Evolutionary conservation across 2,113 vertebrate species (phyloP).

Genomic region (Paracanthobrama guichenoti): DNA sequence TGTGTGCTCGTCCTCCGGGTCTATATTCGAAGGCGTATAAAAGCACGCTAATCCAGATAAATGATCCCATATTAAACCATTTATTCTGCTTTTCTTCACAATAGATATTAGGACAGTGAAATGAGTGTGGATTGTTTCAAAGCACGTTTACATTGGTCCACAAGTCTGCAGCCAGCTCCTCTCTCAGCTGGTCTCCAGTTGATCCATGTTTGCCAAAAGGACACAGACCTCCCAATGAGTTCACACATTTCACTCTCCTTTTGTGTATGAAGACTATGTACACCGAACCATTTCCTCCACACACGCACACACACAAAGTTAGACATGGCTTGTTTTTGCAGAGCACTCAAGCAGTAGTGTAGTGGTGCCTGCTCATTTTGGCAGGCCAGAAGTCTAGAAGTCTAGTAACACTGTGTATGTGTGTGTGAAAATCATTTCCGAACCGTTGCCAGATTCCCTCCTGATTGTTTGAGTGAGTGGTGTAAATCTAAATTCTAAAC

Average conservation of each 20-base stretch:
- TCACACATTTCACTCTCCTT: slow-evolving; percentile 12
- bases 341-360: slow-evolving; percentile 11
- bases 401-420: neutral
- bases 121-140: slow-evolving; percentile 17
- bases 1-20: neutral
- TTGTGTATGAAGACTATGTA: neutral
- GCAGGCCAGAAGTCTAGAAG: slow-evolving; percentile 18
- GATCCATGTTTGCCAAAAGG: slow-evolving; percentile 35
- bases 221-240: slow-evolving; percentile 34
- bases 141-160: neutral
- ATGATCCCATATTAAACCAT: neutral
- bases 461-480: slow-evolving; percentile 4
- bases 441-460: neutral
- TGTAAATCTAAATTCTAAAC: neutral
- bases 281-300: neutral
- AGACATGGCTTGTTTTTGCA: slow-evolving; percentile 15
- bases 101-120: neutral
- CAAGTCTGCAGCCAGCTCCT: slow-evolving; percentile 2
- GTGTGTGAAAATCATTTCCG: neutral
- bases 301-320: neutral
- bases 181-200: slow-evolving; percentile 36
- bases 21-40: slow-evolving; percentile 2
- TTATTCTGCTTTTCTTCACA: neutral
- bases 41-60: neutral
- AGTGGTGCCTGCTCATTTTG: neutral